Conservation (phyloP, 2,888 invertebrate genomes). For the Ellobium chinense region DNA sequence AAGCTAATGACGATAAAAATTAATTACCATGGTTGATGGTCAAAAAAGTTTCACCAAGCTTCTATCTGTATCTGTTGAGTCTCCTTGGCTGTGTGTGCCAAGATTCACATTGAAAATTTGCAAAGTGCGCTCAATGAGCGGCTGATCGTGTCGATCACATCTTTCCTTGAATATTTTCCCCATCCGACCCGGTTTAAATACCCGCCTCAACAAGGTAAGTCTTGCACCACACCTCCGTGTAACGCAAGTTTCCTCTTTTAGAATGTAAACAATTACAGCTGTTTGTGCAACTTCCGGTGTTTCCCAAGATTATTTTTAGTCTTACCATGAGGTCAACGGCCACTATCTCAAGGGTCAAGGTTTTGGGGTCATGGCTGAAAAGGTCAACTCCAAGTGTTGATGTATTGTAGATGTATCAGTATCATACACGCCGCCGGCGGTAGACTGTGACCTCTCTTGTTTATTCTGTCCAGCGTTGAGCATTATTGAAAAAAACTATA, state of each 20-base stretch:
- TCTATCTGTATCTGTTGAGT: background rate
- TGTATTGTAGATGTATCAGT: too few species aligned
- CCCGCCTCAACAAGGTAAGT: background rate
- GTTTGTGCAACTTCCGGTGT: conserved; percentile 19
- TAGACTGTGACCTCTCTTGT: too few species aligned
- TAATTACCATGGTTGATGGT: background rate
- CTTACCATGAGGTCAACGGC: too few species aligned
- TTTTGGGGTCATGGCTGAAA: too few species aligned
- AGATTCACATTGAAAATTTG: background rate
- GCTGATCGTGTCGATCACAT: conserved; percentile 3
- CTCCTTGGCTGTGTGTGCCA: background rate
- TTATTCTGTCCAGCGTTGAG: too few species aligned
- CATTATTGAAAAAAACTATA: too few species aligned
- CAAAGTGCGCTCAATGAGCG: conserved; percentile 23
- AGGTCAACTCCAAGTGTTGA: too few species aligned
- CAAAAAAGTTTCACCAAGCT: background rate
- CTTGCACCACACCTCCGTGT: conserved; percentile 16
- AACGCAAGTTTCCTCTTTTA: background rate
- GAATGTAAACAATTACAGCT: background rate
- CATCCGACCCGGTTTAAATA: background rate
- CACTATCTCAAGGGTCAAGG: too few species aligned
- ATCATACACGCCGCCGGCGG: too few species aligned
- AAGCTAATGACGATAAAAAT: background rate
- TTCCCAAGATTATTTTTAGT: too few species aligned
- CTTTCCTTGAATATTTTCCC: background rate